Evolutionary conservation across 2,113 vertebrate genomes (phyloP), one percentile per base, ranked within the genome.

Genomic region (Dipodomys stephensi): DNA sequence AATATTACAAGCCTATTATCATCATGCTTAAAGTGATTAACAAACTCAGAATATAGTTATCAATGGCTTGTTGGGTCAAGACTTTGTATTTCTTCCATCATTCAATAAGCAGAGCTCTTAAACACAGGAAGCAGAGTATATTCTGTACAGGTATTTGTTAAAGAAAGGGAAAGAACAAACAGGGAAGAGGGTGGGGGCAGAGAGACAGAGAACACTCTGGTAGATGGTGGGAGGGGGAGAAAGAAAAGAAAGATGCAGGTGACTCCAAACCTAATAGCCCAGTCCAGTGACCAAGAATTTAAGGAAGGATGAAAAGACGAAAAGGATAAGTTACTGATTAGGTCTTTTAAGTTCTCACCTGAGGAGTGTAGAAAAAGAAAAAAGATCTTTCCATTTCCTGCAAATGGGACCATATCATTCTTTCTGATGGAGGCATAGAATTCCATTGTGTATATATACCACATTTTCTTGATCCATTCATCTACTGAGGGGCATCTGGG

Each of bases 21-120:
- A 69, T 84, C 69, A 77, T 84, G 69, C 32, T 90, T 95, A 85
- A 92, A 96, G 89, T 39, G 39, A 39, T 39, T 44, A 91, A 83
- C 10, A 85, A 73, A 53, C 19, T 85, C 92, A 44, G 78, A 94
- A 86, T 44, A 88, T 8, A 81, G 67, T 71, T 81, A 93, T 25
- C 88, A 86, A 95, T 80, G 62, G 74, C 80, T 80, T 83, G 27
- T 62, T 88, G 18, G 18, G 32, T 10, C 30, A 86, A 39, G 20
- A 83, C 76, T 87, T 87, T 35, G 8, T 76, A 83, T 91, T 94
- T 95, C 53, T 85, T 39, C 60, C 60, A 87, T 12, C 23, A 95
- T 71, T 87, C 49, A 87, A 83, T 76, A 95, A 94, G 49, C 49
- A 88, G 44, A 81, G 20, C 62, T 88, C 49, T 68, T 39, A 23